phyloP scores from a whole-genome alignment of 2,888 invertebrate species.

The Gandaritis pyraliata region DNA sequence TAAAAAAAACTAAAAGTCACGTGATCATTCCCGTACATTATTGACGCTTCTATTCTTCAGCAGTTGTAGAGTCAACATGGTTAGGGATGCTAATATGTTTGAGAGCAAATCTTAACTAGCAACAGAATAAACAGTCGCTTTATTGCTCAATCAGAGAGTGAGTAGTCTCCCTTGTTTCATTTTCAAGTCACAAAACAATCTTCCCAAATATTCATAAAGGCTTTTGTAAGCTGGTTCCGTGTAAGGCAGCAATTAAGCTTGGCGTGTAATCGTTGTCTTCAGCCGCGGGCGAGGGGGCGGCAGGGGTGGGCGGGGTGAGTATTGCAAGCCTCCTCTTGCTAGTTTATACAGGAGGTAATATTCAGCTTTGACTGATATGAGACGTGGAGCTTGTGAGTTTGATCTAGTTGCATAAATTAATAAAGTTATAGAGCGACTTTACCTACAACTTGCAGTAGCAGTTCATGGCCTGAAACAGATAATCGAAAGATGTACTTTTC shows the following conservation, averaged over 20 bases:
- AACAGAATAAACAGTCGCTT: constrained; percentile 1
- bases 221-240: constrained; percentile 25
- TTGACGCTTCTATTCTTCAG: too few relatives aligned
- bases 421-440: not conserved
- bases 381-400: constrained; percentile 5
- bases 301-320: constrained; percentile 6
- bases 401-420: constrained; percentile 14
- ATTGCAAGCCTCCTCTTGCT: constrained; percentile 22
- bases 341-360: constrained; percentile 11
- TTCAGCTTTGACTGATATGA: constrained; percentile 16
- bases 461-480: not conserved
- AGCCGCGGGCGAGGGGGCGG: constrained; percentile 11
- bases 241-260: constrained; percentile 29
- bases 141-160: constrained; percentile 26
- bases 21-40: too few relatives aligned
- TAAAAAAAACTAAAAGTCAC: too few relatives aligned
- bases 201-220: constrained; percentile 23
- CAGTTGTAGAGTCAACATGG: too few relatives aligned
- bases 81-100: not conserved
- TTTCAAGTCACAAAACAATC: constrained; percentile 25
- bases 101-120: not conserved
- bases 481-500: too few relatives aligned
- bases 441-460: not conserved
- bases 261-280: constrained; percentile 29
- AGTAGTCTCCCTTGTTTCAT: constrained; percentile 16